Base-by-base conservation (phyloP, 2,888 invertebrate genomes). In the Dryococelus australis region DNA sequence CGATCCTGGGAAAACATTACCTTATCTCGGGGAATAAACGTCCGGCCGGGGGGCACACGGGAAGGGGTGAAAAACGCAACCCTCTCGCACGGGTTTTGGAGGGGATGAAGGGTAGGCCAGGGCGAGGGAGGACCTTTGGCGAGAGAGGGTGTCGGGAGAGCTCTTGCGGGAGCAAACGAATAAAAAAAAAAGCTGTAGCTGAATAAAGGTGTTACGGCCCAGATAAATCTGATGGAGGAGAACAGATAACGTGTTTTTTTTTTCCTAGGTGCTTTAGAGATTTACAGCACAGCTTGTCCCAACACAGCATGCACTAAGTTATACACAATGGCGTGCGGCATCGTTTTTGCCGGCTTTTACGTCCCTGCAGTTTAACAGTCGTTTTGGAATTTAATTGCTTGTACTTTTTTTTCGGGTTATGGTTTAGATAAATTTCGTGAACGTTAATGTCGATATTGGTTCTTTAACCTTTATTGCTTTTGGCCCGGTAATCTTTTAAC, bases 1-100 rank as follows among this genome's bases (percentile, higher is more conserved):
- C 65, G 24, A 65, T 65, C 65, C 65, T 65, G 65, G 65, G 65
- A 65, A 65, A 65, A 65, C 65, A 65, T 65, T 65, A 65, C 65
- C 65, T 65, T 65, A 65, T 65, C 65, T 65, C 65, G 65, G 65
- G 10, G 65, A 65, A 65, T 65, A 65, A 65, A 65, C 65, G 65
- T 65, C 20, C 24, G n/a, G 65, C 65, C 13, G n/a, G 65, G 65
- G 65, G 65, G 20, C 24, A 65, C 65, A 16, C 24, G n/a, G 6
- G n/a, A 24, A 65, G 65, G 65, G 65, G 65, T 65, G 65, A 65
- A 65, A 65, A 65, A 65, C 65, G 65, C 13, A 65, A 65, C 65
- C 65, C n/a, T 1, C 35, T 35, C 35, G 35, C 1, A 35, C 35
- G 35, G 35, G 4, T 35, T 35, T 35, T 35, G 1, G 4, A 4